Conservation (phyloP, 23 tunicate genomes). For the Phallusia fumigata region DNA sequence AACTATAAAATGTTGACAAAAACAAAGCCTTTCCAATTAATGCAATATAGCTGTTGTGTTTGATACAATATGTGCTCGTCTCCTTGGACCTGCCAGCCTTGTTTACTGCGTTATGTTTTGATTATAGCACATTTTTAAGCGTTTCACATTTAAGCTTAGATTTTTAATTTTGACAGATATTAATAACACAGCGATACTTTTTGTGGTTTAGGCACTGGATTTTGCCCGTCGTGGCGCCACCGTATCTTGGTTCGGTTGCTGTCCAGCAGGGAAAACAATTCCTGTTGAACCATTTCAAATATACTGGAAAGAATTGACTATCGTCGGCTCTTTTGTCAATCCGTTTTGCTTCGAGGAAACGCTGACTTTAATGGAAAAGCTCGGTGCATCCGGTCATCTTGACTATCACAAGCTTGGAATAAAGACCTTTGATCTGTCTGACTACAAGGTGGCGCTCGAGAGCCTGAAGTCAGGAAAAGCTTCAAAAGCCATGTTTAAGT, state of each 20-base stretch:
- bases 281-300: constrained; percentile 84
- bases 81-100: too few relatives aligned
- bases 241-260: constrained; percentile 77
- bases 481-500: constrained; percentile 76
- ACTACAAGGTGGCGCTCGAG: constrained; percentile 64
- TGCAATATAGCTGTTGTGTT: too few relatives aligned
- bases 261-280: constrained; percentile 85
- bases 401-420: constrained; percentile 65
- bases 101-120: too few relatives aligned
- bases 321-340: constrained; percentile 74
- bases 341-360: constrained; percentile 84
- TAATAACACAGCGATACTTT: too few relatives aligned
- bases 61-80: too few relatives aligned
- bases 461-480: constrained; percentile 60
- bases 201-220: not conserved
- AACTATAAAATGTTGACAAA: too few relatives aligned
- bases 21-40: too few relatives aligned
- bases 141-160: too few relatives aligned
- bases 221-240: constrained; percentile 76
- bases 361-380: constrained; percentile 36
- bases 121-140: too few relatives aligned
- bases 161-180: too few relatives aligned
- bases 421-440: constrained; percentile 29
- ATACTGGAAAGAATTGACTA: constrained; percentile 79
- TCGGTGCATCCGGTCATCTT: constrained; percentile 30